Evolutionary conservation across 2,888 invertebrate species (phyloP).

Genomic region (Agonopterix heracliana): DNA sequence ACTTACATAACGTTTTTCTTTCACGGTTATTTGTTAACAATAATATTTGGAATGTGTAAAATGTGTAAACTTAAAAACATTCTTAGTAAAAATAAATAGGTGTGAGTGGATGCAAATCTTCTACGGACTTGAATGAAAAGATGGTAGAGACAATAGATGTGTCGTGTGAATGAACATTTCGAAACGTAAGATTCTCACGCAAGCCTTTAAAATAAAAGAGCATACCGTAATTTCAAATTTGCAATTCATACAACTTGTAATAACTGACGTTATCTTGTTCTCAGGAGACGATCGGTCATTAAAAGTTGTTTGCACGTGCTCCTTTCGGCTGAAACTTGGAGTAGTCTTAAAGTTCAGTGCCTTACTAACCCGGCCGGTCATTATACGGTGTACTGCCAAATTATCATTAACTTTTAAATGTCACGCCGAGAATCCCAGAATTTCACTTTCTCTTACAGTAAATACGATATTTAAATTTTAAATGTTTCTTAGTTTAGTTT

Average conservation of each 20-base stretch:
- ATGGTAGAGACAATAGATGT: too few species aligned
- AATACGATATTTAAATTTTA: neutral
- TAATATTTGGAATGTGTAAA: too few species aligned
- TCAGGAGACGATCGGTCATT: constrained; percentile 5
- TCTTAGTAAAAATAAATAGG: too few species aligned
- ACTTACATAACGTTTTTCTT: too few species aligned
- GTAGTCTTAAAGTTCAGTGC: constrained; percentile 1
- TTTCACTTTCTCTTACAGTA: constrained; percentile 1
- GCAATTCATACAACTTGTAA: constrained; percentile 2
- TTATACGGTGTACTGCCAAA: constrained; percentile 1
- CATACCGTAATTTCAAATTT: constrained; percentile 3
- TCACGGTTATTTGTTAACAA: too few species aligned
- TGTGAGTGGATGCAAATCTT: too few species aligned
- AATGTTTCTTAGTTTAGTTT: neutral
- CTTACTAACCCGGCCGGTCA: constrained; percentile 5
- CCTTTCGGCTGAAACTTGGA: neutral
- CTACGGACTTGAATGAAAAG: too few species aligned
- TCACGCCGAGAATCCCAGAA: constrained; percentile 3
- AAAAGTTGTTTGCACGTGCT: constrained; percentile 5
- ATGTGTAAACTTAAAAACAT: too few species aligned
- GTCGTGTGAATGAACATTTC: too few species aligned
- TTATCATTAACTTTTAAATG: constrained; percentile 1
- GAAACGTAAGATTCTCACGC: neutral
- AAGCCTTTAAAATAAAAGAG: neutral
- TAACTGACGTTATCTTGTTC: constrained; percentile 4